These are phyloP conservation scores for Drusus annulatus DNA, from an alignment of 1,140 invertebrate genomes.

Conservation along the genomic window DNA sequence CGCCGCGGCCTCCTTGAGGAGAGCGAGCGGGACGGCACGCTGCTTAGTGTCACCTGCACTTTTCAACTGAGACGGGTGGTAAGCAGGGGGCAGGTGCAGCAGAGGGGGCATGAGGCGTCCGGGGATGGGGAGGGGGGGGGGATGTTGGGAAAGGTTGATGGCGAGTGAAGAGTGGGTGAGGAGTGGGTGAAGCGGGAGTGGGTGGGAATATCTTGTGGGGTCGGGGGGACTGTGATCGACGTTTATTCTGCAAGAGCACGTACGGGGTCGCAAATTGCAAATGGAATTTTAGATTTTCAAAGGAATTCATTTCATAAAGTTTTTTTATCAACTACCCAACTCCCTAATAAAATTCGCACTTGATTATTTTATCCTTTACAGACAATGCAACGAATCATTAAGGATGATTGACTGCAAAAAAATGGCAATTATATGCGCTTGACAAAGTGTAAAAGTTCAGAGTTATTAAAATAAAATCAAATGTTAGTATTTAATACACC, in stretches of 20 bases:
- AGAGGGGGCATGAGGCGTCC: background rate
- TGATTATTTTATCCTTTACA: no score
- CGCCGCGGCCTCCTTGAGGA: background rate
- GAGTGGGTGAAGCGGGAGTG: slow-evolving; percentile 22
- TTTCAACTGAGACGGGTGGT: slow-evolving; percentile 33
- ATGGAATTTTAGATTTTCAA: slow-evolving; percentile 10
- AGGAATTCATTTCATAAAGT: slow-evolving; percentile 5
- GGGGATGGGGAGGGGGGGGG: slow-evolving; percentile 9
- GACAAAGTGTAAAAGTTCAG: no score
- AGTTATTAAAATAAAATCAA: no score
- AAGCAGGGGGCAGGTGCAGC: background rate
- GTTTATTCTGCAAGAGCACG: slow-evolving; percentile 47
- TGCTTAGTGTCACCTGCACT: slow-evolving; percentile 49
- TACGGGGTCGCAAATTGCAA: slow-evolving; percentile 35
- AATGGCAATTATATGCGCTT: no score
- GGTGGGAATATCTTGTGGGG: slow-evolving; percentile 4
- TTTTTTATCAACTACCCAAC: no score
- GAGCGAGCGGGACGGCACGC: slow-evolving; percentile 28
- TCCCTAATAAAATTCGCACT: no score
- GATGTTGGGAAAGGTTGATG: slow-evolving; percentile 31
- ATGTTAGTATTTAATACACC: no score
- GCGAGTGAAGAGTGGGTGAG: slow-evolving; percentile 30
- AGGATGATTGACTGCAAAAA: no score
- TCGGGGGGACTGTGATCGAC: slow-evolving; percentile 30
- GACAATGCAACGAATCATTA: no score